Evolutionary conservation across 2,888 invertebrate genomes (phyloP).

Genomic region (Coelinius sp.): DNA sequence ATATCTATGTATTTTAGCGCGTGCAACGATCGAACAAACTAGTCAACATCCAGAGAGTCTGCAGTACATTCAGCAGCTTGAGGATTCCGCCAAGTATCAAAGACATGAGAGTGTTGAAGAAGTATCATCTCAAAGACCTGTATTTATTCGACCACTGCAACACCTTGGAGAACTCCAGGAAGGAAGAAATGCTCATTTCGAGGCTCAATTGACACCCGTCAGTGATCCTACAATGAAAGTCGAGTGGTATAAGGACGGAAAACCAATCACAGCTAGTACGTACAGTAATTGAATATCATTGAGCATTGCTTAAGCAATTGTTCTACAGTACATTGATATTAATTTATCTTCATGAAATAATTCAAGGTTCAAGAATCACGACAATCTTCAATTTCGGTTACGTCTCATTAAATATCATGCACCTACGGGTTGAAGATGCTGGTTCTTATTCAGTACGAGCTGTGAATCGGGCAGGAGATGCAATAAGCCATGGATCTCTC

Average conservation of each 20-base stretch:
- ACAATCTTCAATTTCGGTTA: slow-evolving; percentile 99
- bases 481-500: slow-evolving; percentile 86
- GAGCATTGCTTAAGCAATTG: background rate
- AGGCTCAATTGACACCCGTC: slow-evolving; percentile 92
- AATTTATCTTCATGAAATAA: background rate
- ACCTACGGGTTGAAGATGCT: slow-evolving; percentile 98
- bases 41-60: slow-evolving; percentile 94
- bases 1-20: slow-evolving; percentile 69
- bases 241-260: slow-evolving; percentile 96
- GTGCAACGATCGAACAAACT: slow-evolving; percentile 87
- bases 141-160: slow-evolving; percentile 89
- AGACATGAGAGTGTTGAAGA: slow-evolving; percentile 89
- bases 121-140: slow-evolving; percentile 83
- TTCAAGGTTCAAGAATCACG: slow-evolving; percentile 86
- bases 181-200: slow-evolving; percentile 93
- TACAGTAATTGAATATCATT: slow-evolving; percentile 25
- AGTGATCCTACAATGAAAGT: slow-evolving; percentile 95
- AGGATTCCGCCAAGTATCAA: slow-evolving; percentile 91
- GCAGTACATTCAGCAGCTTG: slow-evolving; percentile 90
- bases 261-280: slow-evolving; percentile 92
- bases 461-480: slow-evolving; percentile 92
- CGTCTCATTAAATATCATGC: slow-evolving; percentile 98
- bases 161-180: slow-evolving; percentile 90
- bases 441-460: slow-evolving; percentile 95
- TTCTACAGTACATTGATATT: too few species aligned